phyloP scores from a whole-genome alignment of 2,888 invertebrate species.

The Eristalis arbustorum region DNA sequence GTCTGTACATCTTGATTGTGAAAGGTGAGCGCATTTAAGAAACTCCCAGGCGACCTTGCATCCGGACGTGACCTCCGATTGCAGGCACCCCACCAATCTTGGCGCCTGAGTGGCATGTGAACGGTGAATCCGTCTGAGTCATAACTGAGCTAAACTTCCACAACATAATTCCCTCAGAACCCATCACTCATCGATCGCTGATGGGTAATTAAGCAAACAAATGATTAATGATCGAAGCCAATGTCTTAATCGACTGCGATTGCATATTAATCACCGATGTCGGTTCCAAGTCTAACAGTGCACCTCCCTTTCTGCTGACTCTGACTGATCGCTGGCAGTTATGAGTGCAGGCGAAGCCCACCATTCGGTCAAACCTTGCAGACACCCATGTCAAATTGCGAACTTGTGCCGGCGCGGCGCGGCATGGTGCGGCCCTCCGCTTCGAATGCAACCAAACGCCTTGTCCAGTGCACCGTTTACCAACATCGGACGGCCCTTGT shows the following conservation, averaged over 20 bases:
- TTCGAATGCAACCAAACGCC: background rate
- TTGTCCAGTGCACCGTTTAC: background rate
- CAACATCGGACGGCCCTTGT: slow-evolving; percentile 1
- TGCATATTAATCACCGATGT: slow-evolving; percentile 57
- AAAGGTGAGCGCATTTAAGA: too few relatives aligned
- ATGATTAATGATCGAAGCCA: slow-evolving; percentile 53
- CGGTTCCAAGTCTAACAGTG: slow-evolving; percentile 5
- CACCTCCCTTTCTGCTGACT: background rate
- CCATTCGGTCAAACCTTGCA: background rate
- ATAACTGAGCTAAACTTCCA: background rate
- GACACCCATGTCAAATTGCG: background rate
- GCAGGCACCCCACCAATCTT: background rate
- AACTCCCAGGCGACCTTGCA: background rate
- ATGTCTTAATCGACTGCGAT: slow-evolving; percentile 65
- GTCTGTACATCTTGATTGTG: too few relatives aligned
- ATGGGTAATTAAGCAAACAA: slow-evolving; percentile 66
- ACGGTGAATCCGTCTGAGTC: background rate
- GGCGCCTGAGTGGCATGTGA: slow-evolving; percentile 51
- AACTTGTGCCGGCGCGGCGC: background rate
- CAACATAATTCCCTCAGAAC: slow-evolving; percentile 9
- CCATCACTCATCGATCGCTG: slow-evolving; percentile 67
- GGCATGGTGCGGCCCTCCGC: background rate
- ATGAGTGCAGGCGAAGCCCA: background rate
- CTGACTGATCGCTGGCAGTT: slow-evolving; percentile 3
- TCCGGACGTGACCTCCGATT: background rate